Base-by-base conservation (phyloP, 2,113 vertebrate genomes). In the Serilophus lunatus region DNA sequence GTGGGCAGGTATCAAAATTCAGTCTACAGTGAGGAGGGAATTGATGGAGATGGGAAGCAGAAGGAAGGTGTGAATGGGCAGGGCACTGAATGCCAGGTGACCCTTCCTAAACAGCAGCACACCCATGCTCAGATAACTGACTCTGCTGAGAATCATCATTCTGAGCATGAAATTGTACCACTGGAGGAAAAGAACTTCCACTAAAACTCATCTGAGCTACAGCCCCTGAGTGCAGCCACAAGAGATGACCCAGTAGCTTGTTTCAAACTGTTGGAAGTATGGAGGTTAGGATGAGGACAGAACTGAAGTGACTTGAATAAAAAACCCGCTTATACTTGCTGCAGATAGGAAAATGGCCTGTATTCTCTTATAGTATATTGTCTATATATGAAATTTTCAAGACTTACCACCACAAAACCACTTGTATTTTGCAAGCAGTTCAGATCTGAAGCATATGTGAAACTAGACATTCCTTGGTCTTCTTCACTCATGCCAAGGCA, bases 301-400 rank as follows among this genome's bases (percentile, higher is more conserved):
- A 85, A 47, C 63, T 79, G 42, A 87, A 91, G 36, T 74, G 71
- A 49, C 60, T 82, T 81, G 63, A 86, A 68, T 81, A 59, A 38
- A 47, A 94, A 82, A 63, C 3, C 3, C 59, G 40, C 1, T 1
- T 79, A 82, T 29, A 36, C 29, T 76, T 90, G 57, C 70, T 95
- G 76, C 82, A 88, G 82, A 47, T 88, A 90, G 79, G 40, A 68
- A 93, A 92, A 88, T 36, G n/a, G 63, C 70, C 82, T 90, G 53
- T 38, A 29, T 71, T 95, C 66, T 65, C 47, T 25, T 77, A 72
- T 25, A 50, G 19, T 84, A 59, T 63, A 70, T 75, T 64, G 57
- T 57, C 68, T 72, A 65, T 51, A 75, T 56, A 90, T 19, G 36
- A 79, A 86, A 64, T 68, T 70, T 74, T 66, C 61, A 92, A 78